Base-by-base conservation (phyloP, 1,140 invertebrate genomes). In the Trinorchestia longiramus region DNA sequence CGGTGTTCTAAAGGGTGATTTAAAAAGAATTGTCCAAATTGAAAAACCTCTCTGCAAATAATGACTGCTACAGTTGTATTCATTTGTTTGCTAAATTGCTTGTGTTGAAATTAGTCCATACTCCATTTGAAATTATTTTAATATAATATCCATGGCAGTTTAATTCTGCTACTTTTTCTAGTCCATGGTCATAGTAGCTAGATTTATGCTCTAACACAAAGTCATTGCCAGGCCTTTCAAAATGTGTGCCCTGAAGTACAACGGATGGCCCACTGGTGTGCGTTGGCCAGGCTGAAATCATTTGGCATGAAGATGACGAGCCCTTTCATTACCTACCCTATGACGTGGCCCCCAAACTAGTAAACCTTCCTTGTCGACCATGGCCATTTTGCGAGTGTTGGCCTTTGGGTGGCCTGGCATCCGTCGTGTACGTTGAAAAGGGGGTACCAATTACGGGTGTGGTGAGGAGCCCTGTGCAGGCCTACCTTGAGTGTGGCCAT, bases 241-340 rank as follows among this genome's bases (percentile, higher is more conserved):
- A 94, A 45, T 94, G 92, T 45, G 92, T 91, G 88, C 41, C 88
- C 92, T 43, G 92, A 94, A 94, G 92, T 94, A n/a, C 92, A 6
- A 44, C 41, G 92, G 92, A 45, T 45, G 92, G 92, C 44, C 92
- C 88, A 45, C 43, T 94, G 92, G 40, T 47, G 92, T 94, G 92
- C 44, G 92, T 94, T 94, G 92, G 92, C 92, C 92, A 94, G 92
- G 44, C 92, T 43, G 88, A 90, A 43, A 90, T 4, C 23, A 42
- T 94, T 94, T 94, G 92, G 92, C 92, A 6, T 11, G 36, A 45
- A 43, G 92, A 47, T 40, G 44, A 94, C 41, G 92, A 94, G 43
- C 92, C 92, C 92, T 45, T 47, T 94, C 92, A 94, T 94, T 94
- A 47, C 92, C 43, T 94, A 47, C 92, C 92, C 92, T 44, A 45